Evolutionary conservation across 2,797 vertebrate species (phyloP), one percentile per base, ranked within the genome.

Genomic region (Cheirogaleus major): DNA sequence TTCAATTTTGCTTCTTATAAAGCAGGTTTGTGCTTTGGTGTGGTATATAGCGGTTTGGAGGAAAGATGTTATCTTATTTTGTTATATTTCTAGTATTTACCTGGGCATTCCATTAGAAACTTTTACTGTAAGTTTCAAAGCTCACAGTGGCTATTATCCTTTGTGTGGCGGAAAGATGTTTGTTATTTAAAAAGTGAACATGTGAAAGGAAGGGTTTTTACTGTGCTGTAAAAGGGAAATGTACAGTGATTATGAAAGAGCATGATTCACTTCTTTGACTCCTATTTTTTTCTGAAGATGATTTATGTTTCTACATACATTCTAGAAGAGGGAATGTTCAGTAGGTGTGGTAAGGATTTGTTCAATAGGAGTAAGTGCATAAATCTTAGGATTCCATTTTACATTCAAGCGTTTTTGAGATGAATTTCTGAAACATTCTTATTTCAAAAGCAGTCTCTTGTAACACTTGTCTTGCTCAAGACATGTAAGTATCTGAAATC

Each of bases 151-250:
- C 43, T 79, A 2, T 88, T 84, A 78, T 89, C 41, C 17, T 61
- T 4, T 57, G 35, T 35, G 20, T 80, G 20, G 27, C n/a, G 17
- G 13, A 50, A 86, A 25, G 69, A 20, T 48, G 23, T 43, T 91
- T 76, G 87, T 65, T 91, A 63, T 88, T 96, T 93, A 25, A 61
- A 93, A 89, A 81, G n/a, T 45, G 78, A 81, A 83, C 17, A 27
- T 43, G 22, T 80, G 70, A 57, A 87, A 65, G 45, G 43, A 67
- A 89, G 85, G 43, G 17, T 78, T 82, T 92, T 79, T 70, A 67
- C 20, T 75, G 30, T 82, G 12, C 38, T 95, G 43, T 79, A 81
- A 79, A 72, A 82, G 78, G 32, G 43, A 30, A 48, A 22, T 57
- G 4, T 72, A 0, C 6, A 35, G 4, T 81, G 45, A 79, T 25